phyloP scores from a whole-genome alignment of 2,797 vertebrate species.

The Sibirionetta formosa region DNA sequence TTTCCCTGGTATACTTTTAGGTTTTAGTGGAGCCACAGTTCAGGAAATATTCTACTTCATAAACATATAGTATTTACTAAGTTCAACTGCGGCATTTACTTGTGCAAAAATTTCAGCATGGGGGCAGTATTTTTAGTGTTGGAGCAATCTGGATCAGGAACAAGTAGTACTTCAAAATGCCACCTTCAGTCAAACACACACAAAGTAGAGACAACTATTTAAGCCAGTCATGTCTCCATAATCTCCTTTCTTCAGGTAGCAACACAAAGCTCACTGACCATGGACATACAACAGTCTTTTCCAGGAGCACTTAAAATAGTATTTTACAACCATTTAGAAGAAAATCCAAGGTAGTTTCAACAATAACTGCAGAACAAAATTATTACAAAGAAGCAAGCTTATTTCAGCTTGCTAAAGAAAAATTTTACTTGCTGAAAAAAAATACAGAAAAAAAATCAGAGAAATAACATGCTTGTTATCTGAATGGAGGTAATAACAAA shows the following conservation, averaged over 20 bases:
- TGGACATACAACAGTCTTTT: neutral
- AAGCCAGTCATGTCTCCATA: neutral
- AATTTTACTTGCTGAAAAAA: neutral
- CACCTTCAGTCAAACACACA: neutral
- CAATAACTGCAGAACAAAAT: neutral
- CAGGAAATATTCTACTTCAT: neutral
- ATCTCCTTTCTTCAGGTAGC: neutral
- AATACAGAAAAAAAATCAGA: neutral
- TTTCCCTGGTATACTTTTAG: neutral
- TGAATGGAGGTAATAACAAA: neutral
- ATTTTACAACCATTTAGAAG: neutral
- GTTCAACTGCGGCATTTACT: neutral
- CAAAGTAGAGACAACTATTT: neutral
- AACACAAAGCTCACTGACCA: neutral
- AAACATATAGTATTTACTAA: neutral
- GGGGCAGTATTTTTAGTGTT: neutral
- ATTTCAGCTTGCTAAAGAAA: neutral
- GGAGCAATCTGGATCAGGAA: neutral
- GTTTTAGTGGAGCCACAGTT: neutral
- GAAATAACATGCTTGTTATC: neutral
- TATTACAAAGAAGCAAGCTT: constrained; percentile 1
- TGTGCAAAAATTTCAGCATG: neutral
- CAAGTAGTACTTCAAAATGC: neutral
- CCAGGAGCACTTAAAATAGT: neutral
- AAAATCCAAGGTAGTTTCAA: neutral